Percentiles rank a stretch among this genome's conserved stretches.
Conservation (phyloP, 2,888 invertebrate species). For the Phragmatobia fuliginosa region DNA sequence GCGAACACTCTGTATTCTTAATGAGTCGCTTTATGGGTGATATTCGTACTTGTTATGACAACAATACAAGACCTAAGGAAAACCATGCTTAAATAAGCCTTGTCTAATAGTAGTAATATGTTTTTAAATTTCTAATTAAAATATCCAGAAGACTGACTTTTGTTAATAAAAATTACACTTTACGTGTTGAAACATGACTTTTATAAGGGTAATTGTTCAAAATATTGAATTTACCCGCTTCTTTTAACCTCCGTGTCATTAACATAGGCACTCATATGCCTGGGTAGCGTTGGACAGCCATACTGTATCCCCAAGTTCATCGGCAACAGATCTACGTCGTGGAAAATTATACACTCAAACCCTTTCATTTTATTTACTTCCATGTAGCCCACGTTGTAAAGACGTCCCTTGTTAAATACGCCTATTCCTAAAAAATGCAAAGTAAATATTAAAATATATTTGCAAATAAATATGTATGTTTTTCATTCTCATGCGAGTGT, state of each 20-base stretch:
- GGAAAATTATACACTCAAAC: constrained; percentile 95
- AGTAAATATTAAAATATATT: not conserved
- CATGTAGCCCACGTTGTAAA: constrained; percentile 96
- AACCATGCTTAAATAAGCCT: too few relatives aligned
- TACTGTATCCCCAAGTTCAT: constrained; percentile 95
- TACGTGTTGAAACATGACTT: too few relatives aligned
- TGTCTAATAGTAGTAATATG: too few relatives aligned
- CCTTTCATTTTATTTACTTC: constrained; percentile 91
- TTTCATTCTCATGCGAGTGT: too few relatives aligned
- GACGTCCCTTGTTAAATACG: constrained; percentile 94
- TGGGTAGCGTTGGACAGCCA: constrained; percentile 93
- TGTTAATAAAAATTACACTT: too few relatives aligned
- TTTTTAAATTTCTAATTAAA: too few relatives aligned
- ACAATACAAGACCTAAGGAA: too few relatives aligned
- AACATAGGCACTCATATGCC: constrained; percentile 92
- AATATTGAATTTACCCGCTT: constrained; percentile 2
- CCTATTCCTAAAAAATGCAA: constrained; percentile 50
- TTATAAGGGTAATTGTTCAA: not conserved
- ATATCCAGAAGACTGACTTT: too few relatives aligned
- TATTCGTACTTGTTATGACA: too few relatives aligned
- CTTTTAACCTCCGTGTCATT: constrained; percentile 40
- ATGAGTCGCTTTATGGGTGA: too few relatives aligned
- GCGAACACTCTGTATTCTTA: too few relatives aligned
- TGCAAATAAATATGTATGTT: too few relatives aligned
- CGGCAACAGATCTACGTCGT: constrained; percentile 96